Percentiles rank a stretch among this genome's conserved stretches.
phyloP scores from a whole-genome alignment of 1,140 invertebrate genomes.

The Drosophila parabipectinata region DNA sequence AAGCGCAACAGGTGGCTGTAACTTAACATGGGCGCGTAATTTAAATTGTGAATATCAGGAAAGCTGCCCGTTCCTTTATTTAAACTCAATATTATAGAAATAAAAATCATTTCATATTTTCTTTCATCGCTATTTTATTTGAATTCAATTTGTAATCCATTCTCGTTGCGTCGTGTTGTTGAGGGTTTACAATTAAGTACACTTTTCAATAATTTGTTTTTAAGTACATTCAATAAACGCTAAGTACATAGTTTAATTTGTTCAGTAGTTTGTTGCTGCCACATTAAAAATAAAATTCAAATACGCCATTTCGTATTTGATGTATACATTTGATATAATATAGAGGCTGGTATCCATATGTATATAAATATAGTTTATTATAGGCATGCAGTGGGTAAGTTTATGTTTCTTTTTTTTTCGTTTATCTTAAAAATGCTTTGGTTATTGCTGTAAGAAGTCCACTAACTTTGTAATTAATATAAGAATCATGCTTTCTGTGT shows the following conservation, averaged over 20 bases:
- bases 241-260: slow-evolving; percentile 44
- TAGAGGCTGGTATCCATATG: not conserved
- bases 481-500: slow-evolving; percentile 33
- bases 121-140: slow-evolving; percentile 43
- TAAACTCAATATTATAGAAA: not conserved
- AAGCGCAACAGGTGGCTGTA: not conserved
- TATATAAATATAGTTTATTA: slow-evolving; percentile 12
- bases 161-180: slow-evolving; percentile 26
- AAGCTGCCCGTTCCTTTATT: too few relatives aligned
- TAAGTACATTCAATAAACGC: slow-evolving; percentile 21
- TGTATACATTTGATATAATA: not conserved
- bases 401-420: slow-evolving; percentile 7
- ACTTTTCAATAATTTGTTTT: slow-evolving; percentile 16
- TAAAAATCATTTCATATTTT: not conserved
- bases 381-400: slow-evolving; percentile 35
- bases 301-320: not conserved
- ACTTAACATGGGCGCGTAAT: not conserved
- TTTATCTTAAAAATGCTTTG: slow-evolving; percentile 71
- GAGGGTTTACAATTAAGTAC: slow-evolving; percentile 39
- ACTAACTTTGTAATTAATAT: slow-evolving; percentile 58
- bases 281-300: slow-evolving; percentile 23
- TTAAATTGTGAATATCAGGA: not conserved
- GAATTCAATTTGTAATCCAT: slow-evolving; percentile 49
- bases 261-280: slow-evolving; percentile 32
- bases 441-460: slow-evolving; percentile 80